Evolutionary conservation across 1,140 invertebrate genomes (phyloP).

Genomic region (Pseudoatta argentina): DNA sequence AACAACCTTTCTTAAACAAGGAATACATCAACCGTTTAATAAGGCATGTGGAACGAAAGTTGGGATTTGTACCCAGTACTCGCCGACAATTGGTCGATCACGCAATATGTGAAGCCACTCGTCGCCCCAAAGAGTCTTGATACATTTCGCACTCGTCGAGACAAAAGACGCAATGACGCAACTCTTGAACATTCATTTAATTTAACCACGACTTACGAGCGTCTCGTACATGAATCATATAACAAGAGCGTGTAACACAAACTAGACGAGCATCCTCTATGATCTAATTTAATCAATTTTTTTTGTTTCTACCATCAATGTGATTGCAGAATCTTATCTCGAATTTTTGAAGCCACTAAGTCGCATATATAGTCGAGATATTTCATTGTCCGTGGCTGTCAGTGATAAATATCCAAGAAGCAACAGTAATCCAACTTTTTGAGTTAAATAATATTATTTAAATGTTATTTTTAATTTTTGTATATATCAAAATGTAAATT

Average conservation of each 20-base stretch:
- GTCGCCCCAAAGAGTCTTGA: not conserved
- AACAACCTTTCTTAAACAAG: no score
- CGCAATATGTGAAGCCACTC: no score
- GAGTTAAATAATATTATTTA: no score
- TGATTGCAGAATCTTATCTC: not conserved
- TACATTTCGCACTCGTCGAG: not conserved
- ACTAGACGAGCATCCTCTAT: not conserved
- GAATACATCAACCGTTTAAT: no score
- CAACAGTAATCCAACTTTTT: no score
- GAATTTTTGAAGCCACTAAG: not conserved
- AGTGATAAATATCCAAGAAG: no score
- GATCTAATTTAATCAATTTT: not conserved
- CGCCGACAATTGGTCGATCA: no score
- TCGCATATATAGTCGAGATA: not conserved
- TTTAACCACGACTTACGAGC: not conserved
- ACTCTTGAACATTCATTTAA: not conserved
- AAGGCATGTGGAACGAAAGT: no score
- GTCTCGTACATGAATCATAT: not conserved
- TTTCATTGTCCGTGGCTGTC: not conserved
- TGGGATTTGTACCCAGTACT: no score
- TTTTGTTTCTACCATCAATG: not conserved
- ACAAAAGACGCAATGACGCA: not conserved
- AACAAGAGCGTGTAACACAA: not conserved
- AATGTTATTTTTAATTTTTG: no score
- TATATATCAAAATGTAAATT: no score